Base-by-base conservation (phyloP, 2,113 vertebrate species). In the Progne subis region DNA sequence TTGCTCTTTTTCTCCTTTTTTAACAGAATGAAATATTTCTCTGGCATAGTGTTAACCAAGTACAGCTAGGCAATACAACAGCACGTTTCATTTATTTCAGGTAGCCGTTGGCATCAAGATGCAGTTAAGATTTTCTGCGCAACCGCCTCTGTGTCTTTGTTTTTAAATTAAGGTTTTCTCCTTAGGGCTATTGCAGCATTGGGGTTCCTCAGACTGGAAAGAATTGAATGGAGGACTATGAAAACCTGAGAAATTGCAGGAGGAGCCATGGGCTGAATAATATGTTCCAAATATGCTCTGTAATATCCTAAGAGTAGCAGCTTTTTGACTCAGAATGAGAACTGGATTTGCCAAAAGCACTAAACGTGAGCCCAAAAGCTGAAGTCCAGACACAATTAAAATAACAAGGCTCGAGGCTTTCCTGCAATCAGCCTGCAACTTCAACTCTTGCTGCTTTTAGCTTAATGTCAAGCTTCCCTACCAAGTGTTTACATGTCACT, bases 101-200 rank as follows among this genome's bases (percentile, higher is more conserved):
- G n/a, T 82, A 72, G 26, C 50, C 56, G 63, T 44, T 75, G 67
- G 59, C 82, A 80, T 41, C 68, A 94, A 81, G 71, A 28, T 53
- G 61, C 14, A 77, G 75, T 83, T 94, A 83, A 94, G 53, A 59
- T 86, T 75, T 78, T 86, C 34, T 83, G 39, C 41, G 75, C 47
- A 86, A 72, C 50, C 0, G 0, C 17, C 60, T 88, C 81, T 56
- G 29, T 82, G 49, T 5, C 86, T 86, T 93, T 78, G 85, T 63
- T 95, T 95, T 91, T 91, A 95, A 95, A 94, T 92, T 80, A 70
- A 85, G 43, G 2, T 67, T 92, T 93, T 75, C 31, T 95, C 79
- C 90, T 93, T 34, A 71, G 56, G 82, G 82, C 47, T 92, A 12
- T 83, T 80, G 56, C 43, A 90, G 19, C 79, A 81, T 3, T 88